A percentile compares a stretch with the other conserved stretches of the same genome.
Conservation (phyloP, 2,113 vertebrate genomes). For the Pipra filicauda region DNA sequence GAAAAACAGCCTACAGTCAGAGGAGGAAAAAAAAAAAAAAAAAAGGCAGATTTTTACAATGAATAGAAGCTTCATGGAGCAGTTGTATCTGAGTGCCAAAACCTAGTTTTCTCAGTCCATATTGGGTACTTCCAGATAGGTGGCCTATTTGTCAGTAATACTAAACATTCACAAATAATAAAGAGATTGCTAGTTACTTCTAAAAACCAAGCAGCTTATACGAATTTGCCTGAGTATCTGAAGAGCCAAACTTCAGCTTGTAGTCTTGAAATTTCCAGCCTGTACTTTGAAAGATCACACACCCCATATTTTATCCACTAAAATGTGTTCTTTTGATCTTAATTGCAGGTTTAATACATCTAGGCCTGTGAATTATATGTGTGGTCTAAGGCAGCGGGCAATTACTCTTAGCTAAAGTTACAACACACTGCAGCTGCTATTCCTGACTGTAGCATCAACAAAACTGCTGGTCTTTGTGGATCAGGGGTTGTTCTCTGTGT, state of each 20-base stretch:
- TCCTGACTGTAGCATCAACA: not conserved
- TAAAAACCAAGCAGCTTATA: not conserved
- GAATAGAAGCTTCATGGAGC: not conserved
- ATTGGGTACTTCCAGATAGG: constrained; percentile 31
- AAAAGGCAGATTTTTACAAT: not conserved
- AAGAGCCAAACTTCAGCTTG: not conserved
- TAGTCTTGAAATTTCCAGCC: not conserved
- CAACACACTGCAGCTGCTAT: not conserved
- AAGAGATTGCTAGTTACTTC: constrained; percentile 3
- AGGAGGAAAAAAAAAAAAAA: not conserved
- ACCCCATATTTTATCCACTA: not conserved
- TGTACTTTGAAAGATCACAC: constrained; percentile 8
- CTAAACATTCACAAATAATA: not conserved
- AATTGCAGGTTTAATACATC: constrained; percentile 58
- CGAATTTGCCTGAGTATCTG: not conserved
- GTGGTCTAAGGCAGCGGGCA: constrained; percentile 8
- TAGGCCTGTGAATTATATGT: constrained; percentile 47
- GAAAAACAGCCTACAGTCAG: not conserved
- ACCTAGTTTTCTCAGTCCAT: constrained; percentile 35
- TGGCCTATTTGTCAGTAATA: constrained; percentile 54
- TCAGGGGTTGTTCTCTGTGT: not conserved
- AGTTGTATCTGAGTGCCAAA: constrained; percentile 16
- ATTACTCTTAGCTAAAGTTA: constrained; percentile 39
- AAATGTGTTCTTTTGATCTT: constrained; percentile 42
- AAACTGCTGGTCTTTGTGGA: not conserved